These are phyloP conservation scores for Caenorhabditis plicata DNA, from an alignment of 2,888 invertebrate genomes.

Conservation along the genomic window DNA sequence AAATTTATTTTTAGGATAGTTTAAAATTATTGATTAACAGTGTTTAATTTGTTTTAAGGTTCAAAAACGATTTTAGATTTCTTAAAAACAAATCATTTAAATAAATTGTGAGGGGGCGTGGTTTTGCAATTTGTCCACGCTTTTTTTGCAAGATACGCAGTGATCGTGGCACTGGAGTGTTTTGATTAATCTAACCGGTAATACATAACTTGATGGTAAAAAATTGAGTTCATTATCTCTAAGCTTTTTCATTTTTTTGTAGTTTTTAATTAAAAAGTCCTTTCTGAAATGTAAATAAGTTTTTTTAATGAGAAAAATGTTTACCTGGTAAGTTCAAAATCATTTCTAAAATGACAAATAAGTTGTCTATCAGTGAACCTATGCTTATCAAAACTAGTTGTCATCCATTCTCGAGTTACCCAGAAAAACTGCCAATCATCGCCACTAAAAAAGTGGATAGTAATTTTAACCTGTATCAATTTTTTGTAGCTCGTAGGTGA, in stretches of 20 bases:
- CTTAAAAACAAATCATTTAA: background rate
- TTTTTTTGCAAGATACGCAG: too few species aligned
- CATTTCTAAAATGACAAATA: constrained; percentile 72
- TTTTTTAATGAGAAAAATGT: constrained; percentile 73
- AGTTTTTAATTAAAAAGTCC: constrained; percentile 68
- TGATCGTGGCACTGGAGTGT: background rate
- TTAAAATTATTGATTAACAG: too few species aligned
- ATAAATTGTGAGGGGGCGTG: background rate
- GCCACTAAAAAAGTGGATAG: constrained; percentile 54
- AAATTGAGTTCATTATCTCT: constrained; percentile 67
- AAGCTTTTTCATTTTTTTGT: constrained; percentile 53
- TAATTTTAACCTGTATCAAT: background rate
- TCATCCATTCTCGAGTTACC: constrained; percentile 72
- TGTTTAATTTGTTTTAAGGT: too few species aligned
- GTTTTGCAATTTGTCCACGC: too few species aligned
- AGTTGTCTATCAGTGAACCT: constrained; percentile 69
- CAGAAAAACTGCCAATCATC: constrained; percentile 72
- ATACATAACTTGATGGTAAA: constrained; percentile 72
- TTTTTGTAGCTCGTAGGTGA: too few species aligned
- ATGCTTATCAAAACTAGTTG: constrained; percentile 68
- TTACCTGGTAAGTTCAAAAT: constrained; percentile 73
- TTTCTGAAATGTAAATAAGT: constrained; percentile 72
- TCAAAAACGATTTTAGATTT: too few species aligned
- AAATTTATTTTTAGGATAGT: too few species aligned
- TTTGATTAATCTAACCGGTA: constrained; percentile 69